Evolutionary conservation across 2,113 vertebrate species (phyloP), one percentile per base, ranked within the genome.

Genomic region (Prietella phreatophila): DNA sequence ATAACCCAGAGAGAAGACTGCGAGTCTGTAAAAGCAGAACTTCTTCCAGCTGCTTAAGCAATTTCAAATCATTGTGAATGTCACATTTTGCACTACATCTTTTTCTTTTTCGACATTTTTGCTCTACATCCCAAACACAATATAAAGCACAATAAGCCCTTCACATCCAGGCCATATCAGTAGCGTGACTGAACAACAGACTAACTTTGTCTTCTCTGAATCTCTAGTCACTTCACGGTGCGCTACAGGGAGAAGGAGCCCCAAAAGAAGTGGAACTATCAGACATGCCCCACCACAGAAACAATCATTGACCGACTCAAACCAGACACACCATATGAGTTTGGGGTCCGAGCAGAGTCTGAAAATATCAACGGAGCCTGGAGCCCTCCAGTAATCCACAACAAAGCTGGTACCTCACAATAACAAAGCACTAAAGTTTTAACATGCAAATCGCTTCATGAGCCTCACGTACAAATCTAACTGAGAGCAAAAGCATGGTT

Each of bases 301-400:
- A 98, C 97, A 0, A 96, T 98, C 87, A 95, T 99, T 60, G 97
- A 98, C 79, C 96, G 97, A 85, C 93, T 99, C 80, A 99, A 97
- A 90, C 98, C 97, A 56, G 96, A 97, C 53, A 95, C 96, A 0
- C 89, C 95, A 63, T 99, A 99, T 91, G 98, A 99, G 92, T 99
- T 99, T 90, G 96, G 96, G 82, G 98, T 99, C 83, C 97, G 97
- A 93, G 95, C 97, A 88, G 97, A 94, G 4, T 81, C 93, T 56
- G 96, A 97, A 5, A 93, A 93, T 0, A 87, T 87, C 27, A 94
- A 92, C 20, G 97, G 97, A 85, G 55, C 92, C 73, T 99, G 98
- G 98, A 99, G 97, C 94, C 96, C 96, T 84, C 95, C 95, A 71
- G 95, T 96, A 85, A 93, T 94, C 90, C 96, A 98, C 93, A 97